Evolutionary conservation across 2,888 invertebrate genomes (phyloP), one percentile per base, ranked within the genome.

Genomic region (Chrysomela aeneicollis): DNA sequence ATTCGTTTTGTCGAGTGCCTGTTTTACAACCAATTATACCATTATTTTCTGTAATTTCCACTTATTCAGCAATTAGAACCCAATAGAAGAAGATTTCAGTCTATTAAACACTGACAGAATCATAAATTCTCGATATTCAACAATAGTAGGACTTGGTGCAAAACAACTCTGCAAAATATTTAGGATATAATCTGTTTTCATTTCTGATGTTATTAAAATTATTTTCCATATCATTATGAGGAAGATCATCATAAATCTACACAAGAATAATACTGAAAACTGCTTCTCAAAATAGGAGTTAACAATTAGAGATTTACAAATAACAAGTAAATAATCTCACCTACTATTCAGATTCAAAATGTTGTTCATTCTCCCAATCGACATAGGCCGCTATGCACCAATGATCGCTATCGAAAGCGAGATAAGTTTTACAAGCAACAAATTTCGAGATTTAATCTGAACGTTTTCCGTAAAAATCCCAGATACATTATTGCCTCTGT

Each of bases 361-460:
- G 19, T 49, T 49, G 22, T 2, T 12, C 19, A 49, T 49, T 3
- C 5, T 9, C 49, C 19, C 49, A 42, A 42, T 42, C n/a, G 42
- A 42, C 42, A 42, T 3, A 42, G 1, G 2, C 15, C 15, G 15
- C 8, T 15, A 42, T 42, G 42, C 42, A 42, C 42, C 42, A 15
- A 42, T 42, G 42, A 42, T 42, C 15, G 42, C 42, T 42, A 42
- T 42, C 42, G 15, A 42, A 42, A 15, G 42, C 15, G 15, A 42
- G 42, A 42, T 42, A 42, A 42, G 42, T 42, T 42, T 42, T 42
- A 42, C 42, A 42, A 42, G 42, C 42, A 42, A 42, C 42, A 42
- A 42, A 42, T 42, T 42, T 15, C n/a, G 42, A 42, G 42, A 42
- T 42, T 42, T 42, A 42, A 42, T 42, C 42, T 42, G 42, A n/a